Evolutionary conservation across 1,140 invertebrate genomes (phyloP), one percentile per base, ranked within the genome.

Genomic region (Magallana angulata): DNA sequence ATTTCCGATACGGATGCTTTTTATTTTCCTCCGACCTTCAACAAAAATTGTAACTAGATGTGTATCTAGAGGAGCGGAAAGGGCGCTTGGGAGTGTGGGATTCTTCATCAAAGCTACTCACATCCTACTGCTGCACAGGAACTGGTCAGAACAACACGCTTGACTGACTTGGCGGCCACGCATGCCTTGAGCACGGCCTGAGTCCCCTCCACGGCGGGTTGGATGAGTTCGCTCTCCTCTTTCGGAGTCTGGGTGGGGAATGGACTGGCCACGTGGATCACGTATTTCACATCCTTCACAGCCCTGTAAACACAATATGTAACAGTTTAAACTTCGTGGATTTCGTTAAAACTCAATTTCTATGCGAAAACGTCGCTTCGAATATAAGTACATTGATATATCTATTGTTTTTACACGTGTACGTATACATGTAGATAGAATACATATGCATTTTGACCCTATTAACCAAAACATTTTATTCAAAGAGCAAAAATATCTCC

Each of bases 191-290:
- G 91, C 14, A 96, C 95, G 86, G 91, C 94, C 80, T 95, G 91
- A 7, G 96, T 96, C 2, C 96, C 96, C 84, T 96, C 95, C 18
- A 96, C 95, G 30, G 96, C 96, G 8, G 96, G 95, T 82, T 93
- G 92, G 82, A 96, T 93, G 0, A 96, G 80, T 56, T 95, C 94
- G 76, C 94, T 94, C 88, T 96, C 96, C 85, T 93, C 90, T 85
- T 94, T 93, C 3, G 95, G 92, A 14, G 90, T 87, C 1, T 89
- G 86, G 7, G 90, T 83, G 7, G 96, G 96, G 91, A 96, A 96
- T 3, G 96, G 96, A 84, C 95, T 96, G 2, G 96, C 96, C 14
- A 96, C 95, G 91, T 96, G 96, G 30, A 96, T 95, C 9, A 96
- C 95, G 89, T 95, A 96, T 36, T 91, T 91, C 88, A 95, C 95